Evolutionary conservation across 53 echinoderm and acorn worm species (phyloP), one percentile per base, ranked within the genome.

Genomic region (Antedon mediterranea): DNA sequence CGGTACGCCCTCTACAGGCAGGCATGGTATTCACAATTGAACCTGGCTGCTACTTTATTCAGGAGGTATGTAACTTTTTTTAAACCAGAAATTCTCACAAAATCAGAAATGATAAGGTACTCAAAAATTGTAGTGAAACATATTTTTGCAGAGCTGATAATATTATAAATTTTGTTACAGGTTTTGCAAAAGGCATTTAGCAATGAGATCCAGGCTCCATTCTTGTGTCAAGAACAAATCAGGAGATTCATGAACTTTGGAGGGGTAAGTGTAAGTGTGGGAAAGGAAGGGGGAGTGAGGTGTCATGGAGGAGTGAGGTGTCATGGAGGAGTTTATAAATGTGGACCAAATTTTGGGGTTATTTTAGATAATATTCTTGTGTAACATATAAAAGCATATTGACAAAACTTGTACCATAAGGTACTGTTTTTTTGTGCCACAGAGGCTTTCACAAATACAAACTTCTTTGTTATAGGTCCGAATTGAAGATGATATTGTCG

Each of bases 41-140:
- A 73, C 97, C 97, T 20, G 97, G 97, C 37, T 89, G 89, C 75
- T 97, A 97, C 80, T 97, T 97, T 86, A 97, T 97, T 82, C 78
- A 82, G 30, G 43, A 81, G 42, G 97, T 97, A 74, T 89, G 94
- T 85, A n/a, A n/a, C n/a, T n/a, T n/a, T n/a, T n/a, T n/a, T n/a
- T n/a, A n/a, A n/a, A n/a, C n/a, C n/a, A n/a, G n/a, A n/a, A n/a
- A n/a, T n/a, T n/a, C n/a, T n/a, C n/a, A n/a, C n/a, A n/a, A n/a
- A n/a, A n/a, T n/a, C n/a, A n/a, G n/a, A n/a, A n/a, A n/a, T n/a
- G n/a, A n/a, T n/a, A n/a, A n/a, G n/a, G n/a, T n/a, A n/a, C n/a
- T n/a, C n/a, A n/a, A n/a, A n/a, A n/a, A 72, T 29, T 72, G 72
- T 72, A 72, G 5, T 29, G 72, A 29, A 72, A 15, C 15, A 28